These are phyloP conservation scores for Nomada fucata DNA, from an alignment of 2,888 invertebrate species.

Conservation along the genomic window DNA sequence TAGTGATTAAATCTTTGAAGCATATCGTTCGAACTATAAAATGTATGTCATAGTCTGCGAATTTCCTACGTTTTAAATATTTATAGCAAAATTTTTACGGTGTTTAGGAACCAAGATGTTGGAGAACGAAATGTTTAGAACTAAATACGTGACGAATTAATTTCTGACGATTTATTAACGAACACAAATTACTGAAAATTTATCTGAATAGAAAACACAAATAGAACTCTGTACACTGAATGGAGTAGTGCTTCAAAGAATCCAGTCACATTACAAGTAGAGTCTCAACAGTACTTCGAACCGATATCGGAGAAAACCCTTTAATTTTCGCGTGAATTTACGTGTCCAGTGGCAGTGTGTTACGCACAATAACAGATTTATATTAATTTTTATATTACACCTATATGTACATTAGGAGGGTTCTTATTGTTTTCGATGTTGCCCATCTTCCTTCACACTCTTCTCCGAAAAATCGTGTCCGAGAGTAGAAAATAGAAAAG, in stretches of 20 bases:
- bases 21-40: neutral
- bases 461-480: no score
- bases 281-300: conserved; percentile 11
- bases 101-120: neutral
- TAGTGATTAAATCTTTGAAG: conserved; percentile 41
- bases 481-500: no score
- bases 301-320: conserved; percentile 18
- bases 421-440: no score
- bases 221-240: no score
- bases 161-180: no score
- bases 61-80: neutral
- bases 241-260: conserved; percentile 37
- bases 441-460: no score
- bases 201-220: no score
- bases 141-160: neutral
- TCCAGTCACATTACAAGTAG: conserved; percentile 18
- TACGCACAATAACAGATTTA: conserved; percentile 68
- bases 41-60: neutral
- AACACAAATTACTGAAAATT: neutral
- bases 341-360: conserved; percentile 75
- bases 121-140: neutral
- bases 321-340: conserved; percentile 45
- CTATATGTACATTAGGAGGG: conserved; percentile 59
- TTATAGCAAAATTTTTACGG: neutral
- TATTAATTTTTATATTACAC: conserved; percentile 70